Conservation (phyloP, 2,113 vertebrate genomes). For the Lepus europaeus region DNA sequence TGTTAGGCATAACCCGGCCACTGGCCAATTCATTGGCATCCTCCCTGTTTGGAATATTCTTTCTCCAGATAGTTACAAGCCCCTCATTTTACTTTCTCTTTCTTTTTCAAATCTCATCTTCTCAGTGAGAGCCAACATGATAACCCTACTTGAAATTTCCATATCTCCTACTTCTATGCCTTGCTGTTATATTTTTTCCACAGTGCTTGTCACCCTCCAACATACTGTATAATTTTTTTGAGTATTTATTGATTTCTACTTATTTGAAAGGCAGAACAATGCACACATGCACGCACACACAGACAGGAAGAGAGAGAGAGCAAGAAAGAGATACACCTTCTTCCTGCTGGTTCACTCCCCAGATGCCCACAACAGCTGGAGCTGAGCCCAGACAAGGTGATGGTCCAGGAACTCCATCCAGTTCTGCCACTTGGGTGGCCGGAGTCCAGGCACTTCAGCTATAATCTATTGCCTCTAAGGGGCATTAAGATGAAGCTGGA, state of each 20-base stretch:
- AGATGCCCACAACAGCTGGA: no score
- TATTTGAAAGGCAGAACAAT: no score
- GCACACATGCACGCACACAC: no score
- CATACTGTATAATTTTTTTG: neutral
- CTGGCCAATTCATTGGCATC: neutral
- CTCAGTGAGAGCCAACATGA: neutral
- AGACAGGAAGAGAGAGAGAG: no score
- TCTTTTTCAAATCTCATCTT: neutral
- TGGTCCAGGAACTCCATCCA: no score
- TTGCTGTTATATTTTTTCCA: neutral
- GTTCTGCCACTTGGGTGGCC: no score
- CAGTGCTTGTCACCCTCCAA: neutral
- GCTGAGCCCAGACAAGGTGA: no score
- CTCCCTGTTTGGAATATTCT: neutral
- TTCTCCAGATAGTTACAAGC: neutral
- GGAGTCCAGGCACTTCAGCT: no score
- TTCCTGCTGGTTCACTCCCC: no score
- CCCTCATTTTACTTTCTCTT: slow-evolving; percentile 10
- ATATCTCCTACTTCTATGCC: neutral
- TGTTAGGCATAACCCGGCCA: neutral
- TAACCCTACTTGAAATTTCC: neutral
- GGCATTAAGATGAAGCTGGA: no score
- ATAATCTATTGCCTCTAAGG: no score
- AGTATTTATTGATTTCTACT: neutral
- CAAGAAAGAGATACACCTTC: no score